These are phyloP conservation scores for Phylloscopus trochilus DNA, from an alignment of 2,113 vertebrate genomes.

Conservation along the genomic window DNA sequence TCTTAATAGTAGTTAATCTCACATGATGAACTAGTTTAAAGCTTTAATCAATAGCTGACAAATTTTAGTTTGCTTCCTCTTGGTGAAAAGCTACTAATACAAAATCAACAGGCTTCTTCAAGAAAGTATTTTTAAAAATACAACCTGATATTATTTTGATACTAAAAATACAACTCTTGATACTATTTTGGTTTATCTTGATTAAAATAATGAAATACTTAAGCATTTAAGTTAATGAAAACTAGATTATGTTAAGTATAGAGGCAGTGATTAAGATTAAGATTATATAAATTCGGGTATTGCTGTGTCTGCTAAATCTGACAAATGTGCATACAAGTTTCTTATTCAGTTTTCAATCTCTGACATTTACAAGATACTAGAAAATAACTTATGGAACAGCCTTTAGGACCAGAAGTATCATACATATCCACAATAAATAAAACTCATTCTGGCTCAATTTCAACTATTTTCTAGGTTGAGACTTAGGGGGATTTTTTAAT, in stretches of 20 bases:
- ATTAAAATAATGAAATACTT: background rate
- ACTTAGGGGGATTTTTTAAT: background rate
- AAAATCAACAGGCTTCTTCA: background rate
- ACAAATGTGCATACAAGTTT: background rate
- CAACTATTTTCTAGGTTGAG: background rate
- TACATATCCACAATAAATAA: background rate
- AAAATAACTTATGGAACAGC: background rate
- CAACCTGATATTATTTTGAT: background rate
- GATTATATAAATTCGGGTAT: background rate
- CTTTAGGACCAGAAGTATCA: background rate
- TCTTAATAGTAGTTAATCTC: background rate
- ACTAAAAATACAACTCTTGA: background rate
- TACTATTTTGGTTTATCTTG: background rate
- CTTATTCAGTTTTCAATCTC: background rate
- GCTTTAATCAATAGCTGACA: background rate
- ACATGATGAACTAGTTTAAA: background rate
- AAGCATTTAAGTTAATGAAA: background rate
- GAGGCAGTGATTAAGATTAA: background rate
- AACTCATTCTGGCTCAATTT: background rate
- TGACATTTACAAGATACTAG: background rate
- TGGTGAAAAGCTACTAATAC: background rate
- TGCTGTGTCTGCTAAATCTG: background rate
- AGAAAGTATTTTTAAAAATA: background rate
- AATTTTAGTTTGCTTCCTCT: background rate
- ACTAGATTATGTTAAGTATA: background rate